These are phyloP conservation scores for Pseudomyrmex concolor DNA, from an alignment of 1,140 invertebrate genomes.

Conservation along the genomic window DNA sequence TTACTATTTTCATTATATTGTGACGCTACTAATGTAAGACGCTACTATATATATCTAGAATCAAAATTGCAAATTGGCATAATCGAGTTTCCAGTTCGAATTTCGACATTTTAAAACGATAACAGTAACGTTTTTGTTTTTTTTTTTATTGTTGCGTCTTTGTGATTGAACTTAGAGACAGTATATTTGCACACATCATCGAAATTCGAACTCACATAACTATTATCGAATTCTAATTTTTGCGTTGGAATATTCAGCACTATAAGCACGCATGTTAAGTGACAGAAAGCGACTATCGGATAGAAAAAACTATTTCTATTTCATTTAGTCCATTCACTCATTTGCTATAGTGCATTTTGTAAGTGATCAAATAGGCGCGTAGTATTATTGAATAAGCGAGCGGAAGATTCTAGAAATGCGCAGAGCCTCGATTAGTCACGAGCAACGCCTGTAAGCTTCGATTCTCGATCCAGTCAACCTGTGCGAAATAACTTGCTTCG, in stretches of 20 bases:
- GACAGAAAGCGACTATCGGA: slow-evolving; percentile 51
- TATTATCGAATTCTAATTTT: not conserved
- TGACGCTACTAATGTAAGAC: slow-evolving; percentile 11
- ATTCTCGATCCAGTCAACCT: not conserved
- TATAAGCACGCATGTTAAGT: slow-evolving; percentile 52
- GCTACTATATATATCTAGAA: slow-evolving; percentile 21
- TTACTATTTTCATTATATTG: slow-evolving; percentile 30
- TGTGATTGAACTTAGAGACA: no score
- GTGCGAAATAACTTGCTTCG: no score
- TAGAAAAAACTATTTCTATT: slow-evolving; percentile 71
- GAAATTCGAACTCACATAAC: slow-evolving; percentile 2
- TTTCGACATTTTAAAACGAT: not conserved
- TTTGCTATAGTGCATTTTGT: slow-evolving; percentile 32
- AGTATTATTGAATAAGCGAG: not conserved
- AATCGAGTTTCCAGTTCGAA: slow-evolving; percentile 8
- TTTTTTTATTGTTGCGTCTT: no score
- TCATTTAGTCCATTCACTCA: slow-evolving; percentile 60
- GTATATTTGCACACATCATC: not conserved
- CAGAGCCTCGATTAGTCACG: not conserved
- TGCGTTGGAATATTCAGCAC: slow-evolving; percentile 15
- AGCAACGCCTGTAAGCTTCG: not conserved
- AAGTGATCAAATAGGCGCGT: slow-evolving; percentile 3
- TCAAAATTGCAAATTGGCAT: slow-evolving; percentile 23
- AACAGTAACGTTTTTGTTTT: no score
- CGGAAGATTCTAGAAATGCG: no score